These are phyloP conservation scores for Elymnias hypermnestra DNA, from an alignment of 1,140 invertebrate species.

Conservation along the genomic window DNA sequence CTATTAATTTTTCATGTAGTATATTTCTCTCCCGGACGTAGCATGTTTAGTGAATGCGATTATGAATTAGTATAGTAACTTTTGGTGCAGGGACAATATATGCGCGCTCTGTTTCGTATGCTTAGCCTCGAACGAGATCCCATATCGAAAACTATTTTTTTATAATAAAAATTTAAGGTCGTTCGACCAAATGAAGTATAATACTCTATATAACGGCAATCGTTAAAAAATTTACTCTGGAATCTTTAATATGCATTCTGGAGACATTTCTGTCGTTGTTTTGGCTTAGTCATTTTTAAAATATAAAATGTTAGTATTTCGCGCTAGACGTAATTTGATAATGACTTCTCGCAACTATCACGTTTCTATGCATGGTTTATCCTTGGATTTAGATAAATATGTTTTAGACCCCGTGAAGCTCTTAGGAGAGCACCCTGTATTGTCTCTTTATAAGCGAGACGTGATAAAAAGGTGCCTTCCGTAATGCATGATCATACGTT, in stretches of 20 bases:
- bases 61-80: too few relatives aligned
- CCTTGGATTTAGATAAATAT: slow-evolving; percentile 60
- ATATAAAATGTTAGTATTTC: slow-evolving; percentile 49
- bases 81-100: too few relatives aligned
- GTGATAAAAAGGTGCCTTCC: slow-evolving; percentile 50
- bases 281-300: slow-evolving; percentile 11
- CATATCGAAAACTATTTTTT: slow-evolving; percentile 41
- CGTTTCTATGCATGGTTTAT: slow-evolving; percentile 67
- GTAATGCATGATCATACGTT: slow-evolving; percentile 52
- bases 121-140: slow-evolving; percentile 32
- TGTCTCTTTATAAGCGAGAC: slow-evolving; percentile 27
- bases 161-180: slow-evolving; percentile 27
- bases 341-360: slow-evolving; percentile 31
- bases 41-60: too few relatives aligned
- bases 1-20: too few relatives aligned
- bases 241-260: too few relatives aligned
- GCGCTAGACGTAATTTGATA: slow-evolving; percentile 44
- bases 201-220: too few relatives aligned
- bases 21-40: too few relatives aligned
- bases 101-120: slow-evolving; percentile 20
- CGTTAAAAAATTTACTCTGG: too few relatives aligned
- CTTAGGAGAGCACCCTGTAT: slow-evolving; percentile 17
- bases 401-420: slow-evolving; percentile 48
- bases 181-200: slow-evolving; percentile 30
- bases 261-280: too few relatives aligned